phyloP scores from a whole-genome alignment of 1,140 invertebrate genomes.

The Philotrypesis tridentata region DNA sequence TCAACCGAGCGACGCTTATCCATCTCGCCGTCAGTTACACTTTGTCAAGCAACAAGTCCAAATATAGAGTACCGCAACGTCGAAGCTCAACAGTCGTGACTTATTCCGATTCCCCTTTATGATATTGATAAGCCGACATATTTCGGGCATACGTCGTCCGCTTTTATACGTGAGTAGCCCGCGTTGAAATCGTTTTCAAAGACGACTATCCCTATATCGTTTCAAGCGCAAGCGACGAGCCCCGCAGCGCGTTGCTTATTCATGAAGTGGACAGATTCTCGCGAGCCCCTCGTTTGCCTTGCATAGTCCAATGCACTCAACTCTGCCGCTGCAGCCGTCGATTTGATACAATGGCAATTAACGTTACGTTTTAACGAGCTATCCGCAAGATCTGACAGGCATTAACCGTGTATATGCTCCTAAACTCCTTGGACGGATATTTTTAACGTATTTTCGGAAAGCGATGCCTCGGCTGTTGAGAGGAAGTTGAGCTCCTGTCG shows the following conservation, averaged over 20 bases:
- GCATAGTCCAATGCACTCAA: background rate
- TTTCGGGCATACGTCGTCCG: background rate
- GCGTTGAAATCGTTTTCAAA: background rate
- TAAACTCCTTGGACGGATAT: too few relatives aligned
- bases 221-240: background rate
- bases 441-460: too few relatives aligned
- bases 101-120: background rate
- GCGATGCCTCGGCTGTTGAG: too few relatives aligned
- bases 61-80: too few relatives aligned
- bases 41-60: too few relatives aligned
- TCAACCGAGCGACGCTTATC: too few relatives aligned
- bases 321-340: background rate
- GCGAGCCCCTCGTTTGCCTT: background rate
- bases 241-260: slow-evolving; percentile 5
- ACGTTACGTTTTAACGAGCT: background rate
- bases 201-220: background rate
- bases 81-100: background rate
- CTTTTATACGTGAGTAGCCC: background rate
- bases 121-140: too few relatives aligned
- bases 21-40: too few relatives aligned
- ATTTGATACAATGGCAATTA: slow-evolving; percentile 10
- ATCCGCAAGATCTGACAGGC: too few relatives aligned
- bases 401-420: too few relatives aligned
- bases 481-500: too few relatives aligned
- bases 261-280: slow-evolving; percentile 23